Percentiles rank a stretch among this genome's conserved stretches.
Evolutionary conservation across 2,797 vertebrate species (phyloP).

Genomic region (Aldrovandia affinis): DNA sequence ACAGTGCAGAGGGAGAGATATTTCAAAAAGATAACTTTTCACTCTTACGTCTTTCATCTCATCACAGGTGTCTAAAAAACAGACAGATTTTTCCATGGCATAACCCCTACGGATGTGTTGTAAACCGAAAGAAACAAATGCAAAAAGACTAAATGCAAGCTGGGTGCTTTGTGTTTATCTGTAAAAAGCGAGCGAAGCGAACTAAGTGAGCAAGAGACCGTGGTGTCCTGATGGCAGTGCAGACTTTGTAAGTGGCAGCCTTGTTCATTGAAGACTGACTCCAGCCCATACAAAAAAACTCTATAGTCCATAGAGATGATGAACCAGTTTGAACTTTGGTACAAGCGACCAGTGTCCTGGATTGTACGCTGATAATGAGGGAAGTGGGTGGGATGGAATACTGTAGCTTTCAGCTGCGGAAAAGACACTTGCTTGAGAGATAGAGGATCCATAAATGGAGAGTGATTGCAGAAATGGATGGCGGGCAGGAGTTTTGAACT

Average conservation of each 20-base stretch:
- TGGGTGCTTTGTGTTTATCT: not conserved
- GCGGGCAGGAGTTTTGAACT: constrained; percentile 15
- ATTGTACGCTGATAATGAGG: not conserved
- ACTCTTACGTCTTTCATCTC: constrained; percentile 2
- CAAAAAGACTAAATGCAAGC: not conserved
- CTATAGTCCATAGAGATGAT: not conserved
- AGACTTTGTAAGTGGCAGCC: constrained; percentile 2
- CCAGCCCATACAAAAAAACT: not conserved
- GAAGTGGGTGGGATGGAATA: not conserved
- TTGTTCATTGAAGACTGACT: constrained; percentile 18
- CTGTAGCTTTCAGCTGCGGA: not conserved
- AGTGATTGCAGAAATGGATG: not conserved
- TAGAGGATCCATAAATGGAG: not conserved
- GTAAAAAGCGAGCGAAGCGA: not conserved
- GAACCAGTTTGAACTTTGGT: not conserved
- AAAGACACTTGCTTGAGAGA: not conserved
- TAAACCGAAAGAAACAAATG: not conserved
- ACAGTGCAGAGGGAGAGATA: constrained; percentile 26
- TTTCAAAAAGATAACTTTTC: not conserved
- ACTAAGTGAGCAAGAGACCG: not conserved
- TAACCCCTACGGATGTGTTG: not conserved
- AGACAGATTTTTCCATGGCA: not conserved
- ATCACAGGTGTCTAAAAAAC: not conserved
- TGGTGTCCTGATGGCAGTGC: not conserved
- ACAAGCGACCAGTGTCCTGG: not conserved